Conservation (phyloP, 2,797 vertebrate genomes). For the Melanotaenia nigrans region DNA sequence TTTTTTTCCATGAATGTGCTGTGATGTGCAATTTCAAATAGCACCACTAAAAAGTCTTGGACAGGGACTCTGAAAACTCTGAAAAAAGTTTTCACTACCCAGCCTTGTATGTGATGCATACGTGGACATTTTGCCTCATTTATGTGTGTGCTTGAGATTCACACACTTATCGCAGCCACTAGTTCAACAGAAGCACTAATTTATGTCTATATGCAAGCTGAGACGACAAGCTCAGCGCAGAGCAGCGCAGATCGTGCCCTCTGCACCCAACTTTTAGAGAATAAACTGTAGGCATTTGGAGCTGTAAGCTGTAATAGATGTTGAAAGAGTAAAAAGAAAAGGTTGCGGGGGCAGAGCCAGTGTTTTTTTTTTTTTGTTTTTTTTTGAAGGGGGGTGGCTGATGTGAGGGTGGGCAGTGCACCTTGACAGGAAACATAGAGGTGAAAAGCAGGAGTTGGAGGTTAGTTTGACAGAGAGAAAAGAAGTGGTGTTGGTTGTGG, state of each 20-base stretch:
- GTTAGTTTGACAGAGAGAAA: constrained; percentile 75
- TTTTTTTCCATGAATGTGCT: too few relatives aligned
- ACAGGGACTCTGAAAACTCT: too few relatives aligned
- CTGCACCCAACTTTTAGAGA: constrained; percentile 52
- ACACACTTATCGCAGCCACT: not conserved
- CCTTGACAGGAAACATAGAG: constrained; percentile 82
- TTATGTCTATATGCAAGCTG: not conserved
- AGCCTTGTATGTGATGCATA: not conserved
- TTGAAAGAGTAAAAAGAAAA: constrained; percentile 65
- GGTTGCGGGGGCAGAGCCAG: constrained; percentile 63
- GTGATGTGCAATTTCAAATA: too few relatives aligned
- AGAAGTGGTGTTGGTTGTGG: constrained; percentile 47
- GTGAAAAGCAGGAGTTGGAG: constrained; percentile 74
- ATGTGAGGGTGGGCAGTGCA: constrained; percentile 57
- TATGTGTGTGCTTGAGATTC: not conserved
- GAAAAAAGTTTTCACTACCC: not conserved
- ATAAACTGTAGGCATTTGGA: constrained; percentile 59
- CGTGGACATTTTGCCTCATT: not conserved
- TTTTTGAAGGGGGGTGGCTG: not conserved
- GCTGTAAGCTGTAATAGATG: constrained; percentile 63
- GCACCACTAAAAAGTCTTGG: not conserved
- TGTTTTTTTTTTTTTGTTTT: constrained; percentile 22
- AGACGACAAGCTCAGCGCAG: constrained; percentile 23
- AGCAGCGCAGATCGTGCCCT: constrained; percentile 45
- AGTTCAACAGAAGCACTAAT: not conserved